phyloP scores from a whole-genome alignment of 2,888 invertebrate species.

The Drepana falcataria region DNA sequence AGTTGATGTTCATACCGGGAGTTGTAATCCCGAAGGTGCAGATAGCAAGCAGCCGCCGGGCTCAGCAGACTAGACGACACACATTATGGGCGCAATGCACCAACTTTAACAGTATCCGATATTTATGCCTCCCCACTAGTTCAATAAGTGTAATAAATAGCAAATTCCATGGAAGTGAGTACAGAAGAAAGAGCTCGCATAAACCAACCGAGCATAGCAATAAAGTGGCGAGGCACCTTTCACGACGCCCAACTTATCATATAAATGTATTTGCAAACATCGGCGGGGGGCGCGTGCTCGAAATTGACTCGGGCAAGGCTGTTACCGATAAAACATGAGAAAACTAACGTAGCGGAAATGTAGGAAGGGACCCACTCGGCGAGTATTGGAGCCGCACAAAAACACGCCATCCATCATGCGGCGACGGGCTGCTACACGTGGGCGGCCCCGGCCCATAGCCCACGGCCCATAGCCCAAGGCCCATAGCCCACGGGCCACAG shows the following conservation, averaged over 20 bases:
- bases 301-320: constrained; percentile 5
- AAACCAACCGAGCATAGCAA: background rate
- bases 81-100: background rate
- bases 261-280: background rate
- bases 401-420: constrained; percentile 8
- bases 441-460: background rate
- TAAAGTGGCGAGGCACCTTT: background rate
- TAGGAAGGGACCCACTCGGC: constrained; percentile 13
- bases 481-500: no score
- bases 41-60: no score
- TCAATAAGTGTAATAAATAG: background rate
- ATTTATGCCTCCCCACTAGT: background rate
- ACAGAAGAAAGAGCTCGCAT: background rate
- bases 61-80: background rate
- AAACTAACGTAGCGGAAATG: constrained; percentile 15
- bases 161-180: background rate
- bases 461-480: no score
- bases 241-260: background rate
- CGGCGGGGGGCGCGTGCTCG: constrained; percentile 7
- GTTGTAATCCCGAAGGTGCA: no score
- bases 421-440: constrained; percentile 4
- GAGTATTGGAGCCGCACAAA: constrained; percentile 10
- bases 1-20: no score
- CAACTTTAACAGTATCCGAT: background rate
- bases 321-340: constrained; percentile 8